Percentiles rank a stretch among this genome's conserved stretches.
phyloP scores from a whole-genome alignment of 2,113 vertebrate species.

The Atlantisia rogersi region DNA sequence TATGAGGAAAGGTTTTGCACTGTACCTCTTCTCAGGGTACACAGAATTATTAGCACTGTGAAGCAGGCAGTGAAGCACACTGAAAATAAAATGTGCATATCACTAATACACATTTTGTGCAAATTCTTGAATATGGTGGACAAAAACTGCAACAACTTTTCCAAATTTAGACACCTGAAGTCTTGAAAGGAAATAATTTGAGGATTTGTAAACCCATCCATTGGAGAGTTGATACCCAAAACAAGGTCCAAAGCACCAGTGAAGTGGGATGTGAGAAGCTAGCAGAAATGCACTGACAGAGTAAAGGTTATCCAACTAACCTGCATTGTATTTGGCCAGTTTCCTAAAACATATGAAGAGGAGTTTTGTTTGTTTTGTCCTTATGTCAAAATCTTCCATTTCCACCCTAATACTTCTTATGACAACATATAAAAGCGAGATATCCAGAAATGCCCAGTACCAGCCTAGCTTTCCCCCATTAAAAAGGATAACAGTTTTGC shows the following conservation, averaged over 20 bases:
- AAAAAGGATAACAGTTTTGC: not conserved
- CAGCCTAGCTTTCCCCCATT: not conserved
- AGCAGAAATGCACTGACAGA: not conserved
- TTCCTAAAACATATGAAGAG: not conserved
- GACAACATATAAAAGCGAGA: not conserved
- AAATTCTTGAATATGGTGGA: not conserved
- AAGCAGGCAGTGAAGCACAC: not conserved
- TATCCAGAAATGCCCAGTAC: not conserved
- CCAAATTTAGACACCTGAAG: not conserved
- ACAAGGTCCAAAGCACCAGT: not conserved
- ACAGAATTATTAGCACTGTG: not conserved
- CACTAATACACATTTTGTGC: accelerated
- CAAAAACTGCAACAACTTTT: not conserved
- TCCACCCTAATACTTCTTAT: not conserved
- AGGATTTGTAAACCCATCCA: not conserved
- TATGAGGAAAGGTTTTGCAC: not conserved
- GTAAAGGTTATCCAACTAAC: not conserved
- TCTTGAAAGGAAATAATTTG: not conserved
- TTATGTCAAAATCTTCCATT: not conserved
- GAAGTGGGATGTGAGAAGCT: not conserved
- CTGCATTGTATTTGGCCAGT: not conserved
- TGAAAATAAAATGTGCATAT: accelerated
- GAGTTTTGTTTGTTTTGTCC: not conserved
- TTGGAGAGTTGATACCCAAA: not conserved
- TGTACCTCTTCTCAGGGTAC: not conserved